Conservation (phyloP, 2,888 invertebrate species). For the Sclerodermus sp. region DNA sequence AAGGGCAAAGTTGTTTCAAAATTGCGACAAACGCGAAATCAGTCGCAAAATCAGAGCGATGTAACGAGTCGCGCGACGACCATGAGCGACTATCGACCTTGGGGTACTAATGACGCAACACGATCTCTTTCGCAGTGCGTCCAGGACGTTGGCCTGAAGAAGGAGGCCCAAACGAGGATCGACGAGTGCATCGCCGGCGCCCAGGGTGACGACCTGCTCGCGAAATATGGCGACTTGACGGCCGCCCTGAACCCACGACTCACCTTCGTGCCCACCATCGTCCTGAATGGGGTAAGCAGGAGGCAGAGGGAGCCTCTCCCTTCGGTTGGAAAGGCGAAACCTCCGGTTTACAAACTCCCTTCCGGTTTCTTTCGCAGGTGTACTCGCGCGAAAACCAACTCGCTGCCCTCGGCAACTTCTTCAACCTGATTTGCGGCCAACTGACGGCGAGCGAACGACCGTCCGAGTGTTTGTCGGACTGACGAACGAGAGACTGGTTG, state of each 20-base stretch:
- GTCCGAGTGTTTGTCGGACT: slow-evolving; percentile 16
- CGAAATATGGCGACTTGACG: slow-evolving; percentile 52
- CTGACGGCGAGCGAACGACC: slow-evolving; percentile 28
- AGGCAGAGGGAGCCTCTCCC: too few species aligned
- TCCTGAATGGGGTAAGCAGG: slow-evolving; percentile 55
- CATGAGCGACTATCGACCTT: too few species aligned
- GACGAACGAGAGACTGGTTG: too few species aligned
- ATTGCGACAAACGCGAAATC: too few species aligned
- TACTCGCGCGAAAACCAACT: slow-evolving; percentile 28
- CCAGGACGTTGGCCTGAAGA: slow-evolving; percentile 31
- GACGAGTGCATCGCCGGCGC: slow-evolving; percentile 40
- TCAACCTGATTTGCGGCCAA: slow-evolving; percentile 30
- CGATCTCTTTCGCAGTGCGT: slow-evolving; percentile 53
- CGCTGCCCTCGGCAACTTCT: slow-evolving; percentile 28
- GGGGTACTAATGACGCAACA: too few species aligned
- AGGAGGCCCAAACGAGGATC: slow-evolving; percentile 27
- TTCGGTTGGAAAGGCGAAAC: too few species aligned
- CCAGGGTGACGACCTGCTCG: slow-evolving; percentile 50
- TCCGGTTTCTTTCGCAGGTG: slow-evolving; percentile 21
- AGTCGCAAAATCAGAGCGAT: too few species aligned
- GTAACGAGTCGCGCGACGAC: too few species aligned
- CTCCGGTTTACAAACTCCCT: too few species aligned
- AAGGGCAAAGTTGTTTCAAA: too few species aligned
- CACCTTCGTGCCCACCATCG: slow-evolving; percentile 56
- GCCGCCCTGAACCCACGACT: slow-evolving; percentile 41